A percentile compares a stretch with the other conserved stretches of the same genome.
Evolutionary conservation across 2,113 vertebrate species (phyloP).

Genomic region (Tychaedon coryphoeus): DNA sequence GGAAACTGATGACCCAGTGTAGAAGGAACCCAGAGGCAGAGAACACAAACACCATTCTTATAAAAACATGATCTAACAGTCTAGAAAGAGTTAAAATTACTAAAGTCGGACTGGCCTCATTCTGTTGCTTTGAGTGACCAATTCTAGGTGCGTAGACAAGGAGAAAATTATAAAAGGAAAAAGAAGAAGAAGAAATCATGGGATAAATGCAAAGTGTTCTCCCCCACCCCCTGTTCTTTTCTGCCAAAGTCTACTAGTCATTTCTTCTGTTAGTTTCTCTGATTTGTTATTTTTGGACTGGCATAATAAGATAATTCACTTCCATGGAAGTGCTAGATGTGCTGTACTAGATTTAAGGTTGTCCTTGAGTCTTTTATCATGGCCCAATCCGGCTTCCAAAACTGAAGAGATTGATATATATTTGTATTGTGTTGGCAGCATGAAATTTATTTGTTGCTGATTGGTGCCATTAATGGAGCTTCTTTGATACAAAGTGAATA

Average conservation of each 20-base stretch:
- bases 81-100: neutral
- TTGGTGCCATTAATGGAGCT: neutral
- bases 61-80: neutral
- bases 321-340: neutral
- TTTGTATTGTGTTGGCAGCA: neutral
- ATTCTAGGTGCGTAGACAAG: neutral
- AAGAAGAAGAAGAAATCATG: neutral
- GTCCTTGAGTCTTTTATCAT: neutral
- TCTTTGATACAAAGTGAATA: slow-evolving; percentile 24
- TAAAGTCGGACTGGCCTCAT: neutral
- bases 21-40: neutral
- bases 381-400: neutral
- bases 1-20: neutral
- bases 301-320: neutral
- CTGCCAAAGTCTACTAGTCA: neutral
- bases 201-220: neutral
- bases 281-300: neutral
- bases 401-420: neutral
- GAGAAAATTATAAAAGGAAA: neutral
- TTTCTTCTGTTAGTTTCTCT: neutral
- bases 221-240: neutral
- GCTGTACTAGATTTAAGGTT: neutral
- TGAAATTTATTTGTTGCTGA: slow-evolving; percentile 23
- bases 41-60: neutral
- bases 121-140: neutral